Percentiles rank a stretch among this genome's conserved stretches.
Conservation (phyloP, 1,140 invertebrate genomes). For the Drosophila pruinosa region DNA sequence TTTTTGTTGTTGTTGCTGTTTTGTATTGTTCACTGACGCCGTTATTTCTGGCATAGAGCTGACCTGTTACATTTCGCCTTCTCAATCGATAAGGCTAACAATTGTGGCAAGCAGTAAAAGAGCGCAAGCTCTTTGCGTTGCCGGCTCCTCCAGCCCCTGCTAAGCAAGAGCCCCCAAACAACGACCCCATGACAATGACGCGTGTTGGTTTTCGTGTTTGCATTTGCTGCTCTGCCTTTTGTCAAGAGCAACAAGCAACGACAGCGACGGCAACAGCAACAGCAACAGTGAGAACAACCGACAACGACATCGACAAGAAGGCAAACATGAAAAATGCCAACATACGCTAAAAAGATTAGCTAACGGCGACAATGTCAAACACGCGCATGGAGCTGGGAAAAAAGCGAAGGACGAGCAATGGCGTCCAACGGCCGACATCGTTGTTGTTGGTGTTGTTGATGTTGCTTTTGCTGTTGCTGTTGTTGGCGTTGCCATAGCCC, state of each 20-base stretch:
- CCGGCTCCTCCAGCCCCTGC: background rate
- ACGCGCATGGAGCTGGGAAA: conserved; percentile 36
- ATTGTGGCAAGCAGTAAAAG: conserved; percentile 35
- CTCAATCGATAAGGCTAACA: conserved; percentile 70
- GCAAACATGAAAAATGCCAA: conserved; percentile 81
- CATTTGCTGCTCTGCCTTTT: conserved; percentile 63
- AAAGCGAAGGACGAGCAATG: conserved; percentile 39
- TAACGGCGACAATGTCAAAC: conserved; percentile 80
- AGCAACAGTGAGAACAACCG: conserved; percentile 36
- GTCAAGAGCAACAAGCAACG: conserved; percentile 51
- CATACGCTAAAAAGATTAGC: conserved; percentile 81
- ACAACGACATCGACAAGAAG: conserved; percentile 52
- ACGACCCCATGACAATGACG: conserved; percentile 54
- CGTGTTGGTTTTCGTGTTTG: conserved; percentile 68
- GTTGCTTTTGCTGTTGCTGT: background rate
- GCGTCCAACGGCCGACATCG: conserved; percentile 8
- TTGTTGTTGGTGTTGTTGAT: background rate
- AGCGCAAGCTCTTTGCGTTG: background rate
- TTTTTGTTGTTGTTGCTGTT: conserved; percentile 1
- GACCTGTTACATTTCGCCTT: conserved; percentile 73
- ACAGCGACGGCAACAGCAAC: conserved; percentile 41
- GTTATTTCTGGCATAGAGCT: conserved; percentile 37
- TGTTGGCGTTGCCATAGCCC: conserved; percentile 38
- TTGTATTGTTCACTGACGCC: conserved; percentile 11
- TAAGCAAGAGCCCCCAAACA: background rate